Evolutionary conservation across 2,797 vertebrate genomes (phyloP), one percentile per base, ranked within the genome.

Genomic region (Peromyscus aztecus): DNA sequence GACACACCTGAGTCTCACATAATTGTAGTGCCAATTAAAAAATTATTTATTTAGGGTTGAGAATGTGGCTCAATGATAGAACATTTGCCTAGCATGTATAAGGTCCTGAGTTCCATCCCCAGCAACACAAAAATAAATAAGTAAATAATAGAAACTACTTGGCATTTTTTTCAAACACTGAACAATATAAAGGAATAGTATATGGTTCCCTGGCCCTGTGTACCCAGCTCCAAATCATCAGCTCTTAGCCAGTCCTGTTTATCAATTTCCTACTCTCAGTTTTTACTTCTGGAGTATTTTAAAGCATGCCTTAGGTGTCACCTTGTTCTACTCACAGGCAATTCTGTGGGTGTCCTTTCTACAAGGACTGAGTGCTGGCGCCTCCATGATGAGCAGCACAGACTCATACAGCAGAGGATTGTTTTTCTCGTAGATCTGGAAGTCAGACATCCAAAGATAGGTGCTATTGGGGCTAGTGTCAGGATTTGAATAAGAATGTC

Each of bases 201-300:
- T 75, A 69, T 31, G 29, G 91, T 14, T 55, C 49, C 78, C 81
- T 14, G 11, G 40, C 65, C 27, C 67, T 55, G 40, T 23, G 71
- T 40, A 37, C 24, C n/a, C n/a, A 67, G 34, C 43, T 91, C 69
- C 37, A 37, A 2, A 65, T 17, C 52, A 43, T 40, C 31, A n/a
- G 24, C 49, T 95, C 93, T 85, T 43, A 88, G 21, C 34, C 76
- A 69, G 65, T 63, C 71, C 57, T 87, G 23, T 93, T 87, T 37
- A 43, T 93, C 87, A 46, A 11, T 57, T 4, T 40, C 21, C 9
- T 67, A 63, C 40, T 77, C 69, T 94, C 34, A 23, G 16, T 71
- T 90, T 95, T 95, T 88, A 90, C 89, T 93, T 95, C 88, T n/a
- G 17, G 81, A 92, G 21, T 73, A 81, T 73, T 94, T 89, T 67